Evolutionary conservation across 2,797 vertebrate species (phyloP), one percentile per base, ranked within the genome.

Genomic region (Alauda arvensis): DNA sequence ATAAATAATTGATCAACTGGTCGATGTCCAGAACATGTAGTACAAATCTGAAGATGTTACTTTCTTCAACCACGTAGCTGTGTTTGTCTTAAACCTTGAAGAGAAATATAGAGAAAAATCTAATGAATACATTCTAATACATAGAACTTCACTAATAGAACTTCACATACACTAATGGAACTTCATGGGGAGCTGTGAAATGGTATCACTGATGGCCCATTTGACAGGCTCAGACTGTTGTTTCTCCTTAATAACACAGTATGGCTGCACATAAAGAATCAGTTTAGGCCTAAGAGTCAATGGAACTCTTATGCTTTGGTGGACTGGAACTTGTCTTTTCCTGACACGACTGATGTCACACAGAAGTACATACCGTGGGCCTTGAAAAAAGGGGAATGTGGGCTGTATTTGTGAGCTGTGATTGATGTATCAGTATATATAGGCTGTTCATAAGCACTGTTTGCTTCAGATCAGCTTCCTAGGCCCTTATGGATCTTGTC

Each of bases 391-490:
- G 34, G 20, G 34, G 11, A 55, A 43, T 16, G 7, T 16, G 60
- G 61, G 23, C n/a, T 75, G 39, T 51, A 14, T 42, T 63, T 87
- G 71, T 87, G 88, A 88, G 34, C 56, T 83, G 29, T 72, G 52
- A 18, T 74, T 91, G 62, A n/a, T 80, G 52, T 65, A 37, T 48
- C 69, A 18, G 37, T 45, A 53, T 1, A 0, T 56, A 1, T n/a
- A 52, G 52, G 59, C 46, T 88, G 43, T 63, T 46, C 18, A 29
- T 59, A 43, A 81, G 69, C 68, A 67, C 28, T 45, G 7, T 62
- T 87, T 76, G 77, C 77, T 90, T 89, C 80, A 87, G 85, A 90
- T 89, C 77, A 76, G 2, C 67, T 87, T 86, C 46, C 72, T 62
- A 65, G 62, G 39, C 39, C 31, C 55, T 62, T 24, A 4, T 11